Conservation (phyloP, 2,797 vertebrate genomes). For the Channa striata region DNA sequence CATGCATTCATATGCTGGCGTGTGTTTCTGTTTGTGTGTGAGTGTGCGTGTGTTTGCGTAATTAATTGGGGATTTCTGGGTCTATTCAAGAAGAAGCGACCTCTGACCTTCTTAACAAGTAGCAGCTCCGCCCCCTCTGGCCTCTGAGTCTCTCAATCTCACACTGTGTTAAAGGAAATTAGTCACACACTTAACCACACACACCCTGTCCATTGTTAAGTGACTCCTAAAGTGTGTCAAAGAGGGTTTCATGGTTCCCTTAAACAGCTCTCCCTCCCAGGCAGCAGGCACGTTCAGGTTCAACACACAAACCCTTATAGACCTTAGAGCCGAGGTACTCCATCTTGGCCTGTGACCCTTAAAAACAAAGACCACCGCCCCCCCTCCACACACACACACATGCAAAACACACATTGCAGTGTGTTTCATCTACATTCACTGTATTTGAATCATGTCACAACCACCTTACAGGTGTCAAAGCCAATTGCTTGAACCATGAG, state of each 20-base stretch:
- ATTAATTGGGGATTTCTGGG: conserved; percentile 85
- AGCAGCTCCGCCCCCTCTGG: conserved; percentile 70
- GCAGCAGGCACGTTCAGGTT: conserved; percentile 64
- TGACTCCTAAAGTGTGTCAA: conserved; percentile 79
- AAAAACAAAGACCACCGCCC: conserved; percentile 24
- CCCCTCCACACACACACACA: background rate
- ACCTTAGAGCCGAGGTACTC: conserved; percentile 40
- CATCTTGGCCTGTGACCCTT: conserved; percentile 58
- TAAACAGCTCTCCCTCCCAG: conserved; percentile 64
- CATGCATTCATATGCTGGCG: conserved; percentile 15
- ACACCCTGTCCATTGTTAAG: conserved; percentile 75
- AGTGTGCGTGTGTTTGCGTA: conserved; percentile 79
- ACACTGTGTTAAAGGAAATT: conserved; percentile 81
- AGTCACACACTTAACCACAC: conserved; percentile 83
- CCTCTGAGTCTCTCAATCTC: conserved; percentile 77
- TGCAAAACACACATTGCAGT: background rate
- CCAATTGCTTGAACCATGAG: background rate
- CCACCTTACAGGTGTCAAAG: background rate
- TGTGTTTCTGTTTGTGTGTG: conserved; percentile 61
- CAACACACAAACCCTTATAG: conserved; percentile 41
- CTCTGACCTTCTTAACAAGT: conserved; percentile 84
- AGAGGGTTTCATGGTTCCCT: conserved; percentile 76
- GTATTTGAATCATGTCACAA: background rate
- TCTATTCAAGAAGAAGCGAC: conserved; percentile 77
- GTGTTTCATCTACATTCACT: background rate